A percentile compares a stretch with the other conserved stretches of the same genome.
phyloP scores from a whole-genome alignment of 2,113 vertebrate species.

The Himantopus leucocephalus region DNA sequence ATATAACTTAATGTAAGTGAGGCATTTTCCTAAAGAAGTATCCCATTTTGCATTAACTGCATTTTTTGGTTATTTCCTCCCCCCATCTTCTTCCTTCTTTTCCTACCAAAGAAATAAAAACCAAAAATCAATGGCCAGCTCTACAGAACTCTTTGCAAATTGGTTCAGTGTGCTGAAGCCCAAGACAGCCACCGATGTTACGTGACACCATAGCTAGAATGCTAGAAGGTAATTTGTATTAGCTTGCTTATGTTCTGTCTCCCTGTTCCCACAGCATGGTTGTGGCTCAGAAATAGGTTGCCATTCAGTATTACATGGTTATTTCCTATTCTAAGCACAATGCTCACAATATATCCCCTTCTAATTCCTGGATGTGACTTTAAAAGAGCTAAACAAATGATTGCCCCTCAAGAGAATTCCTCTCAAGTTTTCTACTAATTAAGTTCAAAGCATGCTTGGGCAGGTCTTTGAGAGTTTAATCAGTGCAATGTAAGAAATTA shows the following conservation, averaged over 20 bases:
- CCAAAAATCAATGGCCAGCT: background rate
- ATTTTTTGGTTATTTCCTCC: background rate
- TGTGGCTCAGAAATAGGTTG: background rate
- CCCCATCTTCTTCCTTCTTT: background rate
- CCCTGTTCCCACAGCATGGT: background rate
- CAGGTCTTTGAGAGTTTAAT: background rate
- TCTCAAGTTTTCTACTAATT: background rate
- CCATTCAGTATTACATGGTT: rapidly evolving
- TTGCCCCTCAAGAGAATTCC: background rate
- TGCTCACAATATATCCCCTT: background rate
- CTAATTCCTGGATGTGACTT: background rate
- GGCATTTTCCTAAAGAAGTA: background rate
- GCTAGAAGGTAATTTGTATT: background rate
- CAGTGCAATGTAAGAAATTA: background rate
- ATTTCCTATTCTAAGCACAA: background rate
- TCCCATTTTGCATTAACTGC: background rate
- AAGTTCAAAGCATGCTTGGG: background rate
- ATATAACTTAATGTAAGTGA: background rate
- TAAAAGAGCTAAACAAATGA: background rate
- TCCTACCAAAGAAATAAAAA: background rate
- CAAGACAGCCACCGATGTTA: background rate
- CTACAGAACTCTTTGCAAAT: background rate
- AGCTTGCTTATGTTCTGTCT: background rate
- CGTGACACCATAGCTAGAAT: background rate
- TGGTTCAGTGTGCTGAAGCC: background rate